Evolutionary conservation across 2,888 invertebrate species (phyloP).

Genomic region (Melipona beecheii): DNA sequence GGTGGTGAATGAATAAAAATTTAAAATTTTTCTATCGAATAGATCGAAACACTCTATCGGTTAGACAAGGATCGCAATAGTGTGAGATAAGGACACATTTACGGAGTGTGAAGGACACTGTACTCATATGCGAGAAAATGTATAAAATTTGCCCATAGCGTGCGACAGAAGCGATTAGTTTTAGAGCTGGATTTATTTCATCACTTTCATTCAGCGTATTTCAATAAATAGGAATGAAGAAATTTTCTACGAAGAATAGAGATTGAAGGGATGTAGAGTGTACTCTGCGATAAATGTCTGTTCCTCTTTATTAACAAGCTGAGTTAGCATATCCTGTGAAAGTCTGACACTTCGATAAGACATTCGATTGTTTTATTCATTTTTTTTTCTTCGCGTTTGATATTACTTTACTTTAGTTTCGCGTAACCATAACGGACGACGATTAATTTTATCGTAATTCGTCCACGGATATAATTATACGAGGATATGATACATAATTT

Average conservation of each 20-base stretch:
- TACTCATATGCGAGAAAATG: too few relatives aligned
- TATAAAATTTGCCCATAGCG: too few relatives aligned
- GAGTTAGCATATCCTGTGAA: slow-evolving; percentile 52
- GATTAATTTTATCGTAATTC: slow-evolving; percentile 35
- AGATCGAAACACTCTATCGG: too few relatives aligned
- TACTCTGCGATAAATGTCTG: slow-evolving; percentile 32
- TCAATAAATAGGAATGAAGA: too few relatives aligned
- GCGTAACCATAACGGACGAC: slow-evolving; percentile 42
- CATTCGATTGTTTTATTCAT: slow-evolving; percentile 45
- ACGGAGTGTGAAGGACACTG: too few relatives aligned
- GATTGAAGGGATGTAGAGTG: not conserved
- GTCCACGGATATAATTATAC: slow-evolving; percentile 53
- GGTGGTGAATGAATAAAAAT: too few relatives aligned
- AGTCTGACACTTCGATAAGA: slow-evolving; percentile 49
- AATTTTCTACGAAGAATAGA: not conserved
- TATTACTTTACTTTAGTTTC: slow-evolving; percentile 15
- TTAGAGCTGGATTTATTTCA: too few relatives aligned
- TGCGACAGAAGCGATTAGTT: too few relatives aligned
- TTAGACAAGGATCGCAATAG: too few relatives aligned
- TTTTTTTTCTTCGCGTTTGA: not conserved
- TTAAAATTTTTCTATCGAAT: too few relatives aligned
- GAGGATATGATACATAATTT: slow-evolving; percentile 62
- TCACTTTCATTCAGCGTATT: too few relatives aligned
- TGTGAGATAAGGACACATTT: too few relatives aligned
- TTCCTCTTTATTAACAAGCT: slow-evolving; percentile 61